These are phyloP conservation scores for Agonopterix alstromeriana DNA, from an alignment of 2,888 invertebrate genomes.

Conservation along the genomic window DNA sequence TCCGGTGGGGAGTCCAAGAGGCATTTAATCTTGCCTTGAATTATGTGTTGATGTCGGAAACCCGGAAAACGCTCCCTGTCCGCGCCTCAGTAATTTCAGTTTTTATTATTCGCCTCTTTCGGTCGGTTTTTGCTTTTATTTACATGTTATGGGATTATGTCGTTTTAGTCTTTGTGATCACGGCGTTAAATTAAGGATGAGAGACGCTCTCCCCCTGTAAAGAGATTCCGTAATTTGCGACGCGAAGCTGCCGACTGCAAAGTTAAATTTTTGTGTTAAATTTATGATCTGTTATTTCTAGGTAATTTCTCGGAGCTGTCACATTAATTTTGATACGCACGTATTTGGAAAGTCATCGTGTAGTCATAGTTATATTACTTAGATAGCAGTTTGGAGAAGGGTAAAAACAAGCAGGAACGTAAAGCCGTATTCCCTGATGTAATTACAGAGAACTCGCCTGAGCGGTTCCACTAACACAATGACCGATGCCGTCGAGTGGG, in stretches of 20 bases:
- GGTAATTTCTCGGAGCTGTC: not conserved
- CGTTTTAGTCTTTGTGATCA: not conserved
- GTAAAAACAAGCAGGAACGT: slow-evolving; percentile 43
- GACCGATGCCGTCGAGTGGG: slow-evolving; percentile 53
- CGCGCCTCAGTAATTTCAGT: slow-evolving; percentile 55
- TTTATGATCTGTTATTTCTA: no score
- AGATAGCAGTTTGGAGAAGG: slow-evolving; percentile 26
- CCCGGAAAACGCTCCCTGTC: slow-evolving; percentile 59
- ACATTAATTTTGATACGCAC: not conserved
- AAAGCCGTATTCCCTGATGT: slow-evolving; percentile 64
- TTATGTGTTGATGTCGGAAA: slow-evolving; percentile 68
- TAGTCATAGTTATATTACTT: not conserved
- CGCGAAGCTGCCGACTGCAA: no score
- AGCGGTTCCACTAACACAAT: slow-evolving; percentile 60
- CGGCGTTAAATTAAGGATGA: not conserved
- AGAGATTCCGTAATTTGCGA: not conserved
- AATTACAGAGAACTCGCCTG: slow-evolving; percentile 57
- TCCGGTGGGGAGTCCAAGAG: slow-evolving; percentile 62
- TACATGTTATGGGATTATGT: slow-evolving; percentile 1
- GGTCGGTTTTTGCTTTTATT: slow-evolving; percentile 30
- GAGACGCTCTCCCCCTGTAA: not conserved
- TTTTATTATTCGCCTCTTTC: slow-evolving; percentile 47
- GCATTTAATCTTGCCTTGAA: slow-evolving; percentile 70
- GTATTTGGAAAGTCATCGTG: not conserved
- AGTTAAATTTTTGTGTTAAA: no score